phyloP scores from a whole-genome alignment of 2,888 invertebrate species.

The Nesidiocoris tenuis region DNA sequence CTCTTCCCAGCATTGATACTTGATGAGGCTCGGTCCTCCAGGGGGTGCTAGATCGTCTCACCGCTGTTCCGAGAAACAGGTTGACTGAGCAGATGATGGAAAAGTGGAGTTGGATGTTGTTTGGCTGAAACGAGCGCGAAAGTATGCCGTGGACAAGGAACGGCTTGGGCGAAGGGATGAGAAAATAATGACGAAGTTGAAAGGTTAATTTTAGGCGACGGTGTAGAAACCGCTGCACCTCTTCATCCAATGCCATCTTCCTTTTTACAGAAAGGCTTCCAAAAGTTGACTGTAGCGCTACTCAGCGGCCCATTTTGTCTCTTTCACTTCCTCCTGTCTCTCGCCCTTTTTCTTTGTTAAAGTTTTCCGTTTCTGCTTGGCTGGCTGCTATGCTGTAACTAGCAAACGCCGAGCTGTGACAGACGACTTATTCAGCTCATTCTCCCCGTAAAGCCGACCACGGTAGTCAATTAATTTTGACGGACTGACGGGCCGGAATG shows the following conservation, averaged over 20 bases:
- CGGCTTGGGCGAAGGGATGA: slow-evolving; percentile 27
- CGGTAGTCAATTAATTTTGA: background rate
- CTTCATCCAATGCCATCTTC: background rate
- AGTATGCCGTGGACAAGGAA: too few relatives aligned
- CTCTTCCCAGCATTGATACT: too few relatives aligned
- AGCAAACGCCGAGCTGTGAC: background rate
- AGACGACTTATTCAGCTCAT: slow-evolving; percentile 12
- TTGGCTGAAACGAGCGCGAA: background rate
- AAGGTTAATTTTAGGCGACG: slow-evolving; percentile 41
- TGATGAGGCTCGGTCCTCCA: too few relatives aligned
- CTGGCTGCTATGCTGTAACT: background rate
- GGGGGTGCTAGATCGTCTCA: too few relatives aligned
- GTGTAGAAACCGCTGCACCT: background rate
- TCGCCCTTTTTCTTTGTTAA: background rate
- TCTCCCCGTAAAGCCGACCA: background rate
- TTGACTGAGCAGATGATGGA: too few relatives aligned
- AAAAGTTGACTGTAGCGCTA: background rate
- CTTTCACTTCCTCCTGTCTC: background rate
- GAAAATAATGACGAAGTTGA: slow-evolving; percentile 42
- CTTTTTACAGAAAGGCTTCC: background rate
- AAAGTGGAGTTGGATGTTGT: background rate
- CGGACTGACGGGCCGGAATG: background rate
- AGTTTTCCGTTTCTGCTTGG: background rate
- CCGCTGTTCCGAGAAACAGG: too few relatives aligned
- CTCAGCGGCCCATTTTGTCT: background rate